Conservation (phyloP, 2,888 invertebrate species). For the Odontocolon sp. region DNA sequence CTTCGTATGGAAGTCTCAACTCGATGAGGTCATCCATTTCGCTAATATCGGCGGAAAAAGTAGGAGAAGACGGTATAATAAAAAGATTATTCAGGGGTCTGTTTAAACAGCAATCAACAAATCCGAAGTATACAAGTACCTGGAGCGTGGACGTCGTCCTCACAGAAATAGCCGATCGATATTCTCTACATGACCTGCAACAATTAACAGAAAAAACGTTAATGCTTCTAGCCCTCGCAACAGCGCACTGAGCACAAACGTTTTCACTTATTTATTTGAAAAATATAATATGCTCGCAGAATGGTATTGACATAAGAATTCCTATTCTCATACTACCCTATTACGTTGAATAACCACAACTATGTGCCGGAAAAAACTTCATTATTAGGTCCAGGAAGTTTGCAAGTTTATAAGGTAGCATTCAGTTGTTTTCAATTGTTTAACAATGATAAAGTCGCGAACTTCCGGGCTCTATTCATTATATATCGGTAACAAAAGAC, state of each 20-base stretch:
- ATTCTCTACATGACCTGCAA: background rate
- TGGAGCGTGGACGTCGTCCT: conserved; percentile 57
- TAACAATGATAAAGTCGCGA: no score
- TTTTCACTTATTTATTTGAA: background rate
- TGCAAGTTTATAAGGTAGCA: no score
- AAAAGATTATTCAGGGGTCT: conserved; percentile 15
- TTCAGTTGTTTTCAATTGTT: no score
- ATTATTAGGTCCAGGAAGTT: no score
- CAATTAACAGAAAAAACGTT: background rate
- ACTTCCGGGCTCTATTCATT: no score
- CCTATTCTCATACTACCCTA: background rate
- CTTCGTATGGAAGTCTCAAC: conserved; percentile 9
- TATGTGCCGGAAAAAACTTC: conserved; percentile 9
- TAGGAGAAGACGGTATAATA: conserved; percentile 25
- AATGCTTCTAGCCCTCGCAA: background rate
- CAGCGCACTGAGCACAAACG: conserved; percentile 3
- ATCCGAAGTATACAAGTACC: conserved; percentile 35
- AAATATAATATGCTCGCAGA: background rate
- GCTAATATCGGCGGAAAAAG: conserved; percentile 4
- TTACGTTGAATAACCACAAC: background rate
- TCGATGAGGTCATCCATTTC: conserved; percentile 17
- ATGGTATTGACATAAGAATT: conserved; percentile 9
- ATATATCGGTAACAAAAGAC: no score
- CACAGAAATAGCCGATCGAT: background rate
- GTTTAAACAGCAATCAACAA: conserved; percentile 2